Conservation (phyloP, 2,888 invertebrate species). For the Lamproptera curius region DNA sequence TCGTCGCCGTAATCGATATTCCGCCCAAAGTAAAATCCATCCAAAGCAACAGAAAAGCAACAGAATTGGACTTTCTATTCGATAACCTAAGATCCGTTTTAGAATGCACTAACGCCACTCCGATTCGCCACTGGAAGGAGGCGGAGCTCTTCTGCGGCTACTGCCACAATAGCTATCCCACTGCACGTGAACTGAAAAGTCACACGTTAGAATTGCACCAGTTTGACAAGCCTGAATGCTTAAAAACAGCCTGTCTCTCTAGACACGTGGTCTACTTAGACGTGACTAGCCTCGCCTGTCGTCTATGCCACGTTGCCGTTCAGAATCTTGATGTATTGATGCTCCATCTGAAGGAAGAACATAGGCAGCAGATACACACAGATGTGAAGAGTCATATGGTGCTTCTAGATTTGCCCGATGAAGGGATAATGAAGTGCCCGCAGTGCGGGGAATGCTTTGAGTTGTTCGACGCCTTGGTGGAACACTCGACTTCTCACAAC, state of each 20-base stretch:
- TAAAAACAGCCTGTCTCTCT: slow-evolving; percentile 32
- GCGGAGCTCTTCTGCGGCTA: slow-evolving; percentile 40
- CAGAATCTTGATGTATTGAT: slow-evolving; percentile 42
- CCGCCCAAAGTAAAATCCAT: not conserved
- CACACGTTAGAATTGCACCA: slow-evolving; percentile 40
- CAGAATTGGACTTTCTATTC: slow-evolving; percentile 52
- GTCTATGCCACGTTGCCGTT: slow-evolving; percentile 38
- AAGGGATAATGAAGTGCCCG: slow-evolving; percentile 21
- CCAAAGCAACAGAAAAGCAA: not conserved
- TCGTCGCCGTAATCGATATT: slow-evolving; percentile 10
- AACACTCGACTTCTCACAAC: slow-evolving; percentile 49
- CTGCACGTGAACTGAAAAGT: slow-evolving; percentile 38
- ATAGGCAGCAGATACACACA: slow-evolving; percentile 41
- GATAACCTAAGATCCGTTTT: slow-evolving; percentile 41
- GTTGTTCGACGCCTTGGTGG: slow-evolving; percentile 33
- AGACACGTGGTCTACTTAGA: slow-evolving; percentile 52
- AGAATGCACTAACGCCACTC: slow-evolving; percentile 43
- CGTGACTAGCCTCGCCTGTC: slow-evolving; percentile 46
- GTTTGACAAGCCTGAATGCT: slow-evolving; percentile 15
- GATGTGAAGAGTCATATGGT: slow-evolving; percentile 56
- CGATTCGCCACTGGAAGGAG: slow-evolving; percentile 33
- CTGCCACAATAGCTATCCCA: slow-evolving; percentile 33
- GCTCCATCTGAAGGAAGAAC: slow-evolving; percentile 44
- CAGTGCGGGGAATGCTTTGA: slow-evolving; percentile 42
- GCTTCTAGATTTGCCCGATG: slow-evolving; percentile 36